Conservation (phyloP, 2,888 invertebrate genomes). For the Dascillus cervinus region DNA sequence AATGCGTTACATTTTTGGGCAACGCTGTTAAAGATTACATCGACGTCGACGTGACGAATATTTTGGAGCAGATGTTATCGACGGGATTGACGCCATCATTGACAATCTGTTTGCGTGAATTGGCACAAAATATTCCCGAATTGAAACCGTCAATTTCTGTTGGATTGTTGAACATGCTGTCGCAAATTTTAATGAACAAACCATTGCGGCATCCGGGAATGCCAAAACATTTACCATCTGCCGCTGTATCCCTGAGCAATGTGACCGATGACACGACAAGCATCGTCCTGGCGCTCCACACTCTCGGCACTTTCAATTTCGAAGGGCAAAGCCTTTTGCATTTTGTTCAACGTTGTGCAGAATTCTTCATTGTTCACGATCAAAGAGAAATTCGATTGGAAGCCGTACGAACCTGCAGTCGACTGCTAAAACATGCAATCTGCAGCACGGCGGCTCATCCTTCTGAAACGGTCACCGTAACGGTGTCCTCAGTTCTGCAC, state of each 20-base stretch:
- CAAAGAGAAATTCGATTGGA: slow-evolving; percentile 87
- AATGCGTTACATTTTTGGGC: slow-evolving; percentile 85
- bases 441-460: slow-evolving; percentile 52
- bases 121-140: slow-evolving; percentile 80
- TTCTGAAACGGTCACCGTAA: slow-evolving; percentile 77
- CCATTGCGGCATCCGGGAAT: slow-evolving; percentile 75
- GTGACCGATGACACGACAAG: slow-evolving; percentile 67
- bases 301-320: slow-evolving; percentile 74
- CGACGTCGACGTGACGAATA: slow-evolving; percentile 68
- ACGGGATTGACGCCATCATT: slow-evolving; percentile 86
- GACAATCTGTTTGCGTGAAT: slow-evolving; percentile 83
- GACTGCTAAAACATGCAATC: slow-evolving; percentile 77
- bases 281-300: slow-evolving; percentile 85
- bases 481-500: slow-evolving; percentile 85
- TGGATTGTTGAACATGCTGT: slow-evolving; percentile 85
- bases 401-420: slow-evolving; percentile 90
- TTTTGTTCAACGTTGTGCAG: slow-evolving; percentile 88
- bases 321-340: slow-evolving; percentile 85
- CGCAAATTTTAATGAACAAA: slow-evolving; percentile 83
- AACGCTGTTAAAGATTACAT: slow-evolving; percentile 75
- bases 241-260: slow-evolving; percentile 44
- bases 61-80: slow-evolving; percentile 86
- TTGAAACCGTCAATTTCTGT: slow-evolving; percentile 87
- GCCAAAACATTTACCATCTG: slow-evolving; percentile 52
- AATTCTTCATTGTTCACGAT: slow-evolving; percentile 84